Percentiles rank a stretch among this genome's conserved stretches.
These are phyloP conservation scores for Oreortyx pictus DNA, from an alignment of 2,797 vertebrate species.

Conservation along the genomic window DNA sequence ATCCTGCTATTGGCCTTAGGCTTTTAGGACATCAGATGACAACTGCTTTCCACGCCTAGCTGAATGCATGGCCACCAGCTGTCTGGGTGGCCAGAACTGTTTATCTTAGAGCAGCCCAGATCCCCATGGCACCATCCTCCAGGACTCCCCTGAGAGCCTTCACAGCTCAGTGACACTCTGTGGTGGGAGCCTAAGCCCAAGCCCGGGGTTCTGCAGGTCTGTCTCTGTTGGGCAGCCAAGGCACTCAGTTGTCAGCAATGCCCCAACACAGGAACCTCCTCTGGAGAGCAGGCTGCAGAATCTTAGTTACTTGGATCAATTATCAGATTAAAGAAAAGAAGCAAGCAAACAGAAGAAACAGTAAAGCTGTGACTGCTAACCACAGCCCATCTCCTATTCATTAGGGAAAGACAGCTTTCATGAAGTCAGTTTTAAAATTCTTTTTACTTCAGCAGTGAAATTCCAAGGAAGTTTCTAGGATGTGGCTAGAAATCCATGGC, in stretches of 20 bases:
- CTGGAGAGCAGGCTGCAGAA: not conserved
- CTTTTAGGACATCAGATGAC: not conserved
- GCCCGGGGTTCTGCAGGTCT: accelerated
- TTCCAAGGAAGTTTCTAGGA: not conserved
- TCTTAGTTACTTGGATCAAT: not conserved
- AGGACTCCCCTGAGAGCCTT: not conserved
- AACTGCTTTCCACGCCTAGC: not conserved
- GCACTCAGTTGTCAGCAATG: not conserved
- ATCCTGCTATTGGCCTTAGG: not conserved
- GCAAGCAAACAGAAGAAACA: not conserved
- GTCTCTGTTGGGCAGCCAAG: accelerated
- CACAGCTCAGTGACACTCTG: not conserved
- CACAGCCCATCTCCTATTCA: not conserved
- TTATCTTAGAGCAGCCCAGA: not conserved
- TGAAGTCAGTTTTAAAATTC: not conserved
- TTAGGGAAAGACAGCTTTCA: not conserved
- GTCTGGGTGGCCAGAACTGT: not conserved
- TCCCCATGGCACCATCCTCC: not conserved
- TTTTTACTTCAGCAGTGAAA: not conserved
- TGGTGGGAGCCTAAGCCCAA: not conserved
- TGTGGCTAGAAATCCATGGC: not conserved
- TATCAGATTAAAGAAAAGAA: not conserved
- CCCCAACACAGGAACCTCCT: not conserved
- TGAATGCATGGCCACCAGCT: not conserved
- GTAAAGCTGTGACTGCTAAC: not conserved